Evolutionary conservation across 2,113 vertebrate genomes (phyloP), one percentile per base, ranked within the genome.

Genomic region (Apteryx mantelli): DNA sequence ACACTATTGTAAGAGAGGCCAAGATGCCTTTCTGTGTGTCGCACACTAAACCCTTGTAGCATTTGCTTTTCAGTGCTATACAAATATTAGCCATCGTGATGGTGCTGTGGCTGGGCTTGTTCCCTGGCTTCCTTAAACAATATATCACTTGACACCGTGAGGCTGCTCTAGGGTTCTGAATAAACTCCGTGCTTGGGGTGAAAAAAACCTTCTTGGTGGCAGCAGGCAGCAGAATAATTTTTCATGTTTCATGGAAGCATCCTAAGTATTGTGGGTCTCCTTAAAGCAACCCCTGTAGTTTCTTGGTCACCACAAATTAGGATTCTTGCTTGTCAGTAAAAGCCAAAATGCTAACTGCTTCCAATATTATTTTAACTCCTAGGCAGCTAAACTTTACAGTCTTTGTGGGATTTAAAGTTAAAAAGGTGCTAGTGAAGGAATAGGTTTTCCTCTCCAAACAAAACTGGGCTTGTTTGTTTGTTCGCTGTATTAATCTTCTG

Each of bases 381-480:
- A 61, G 69, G 17, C 60, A 76, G 8, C 68, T 85, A 4, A 86
- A 82, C 64, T 61, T 87, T 5, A 20, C 9, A 10, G 26, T 17
- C 38, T 95, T 44, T 52, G 32, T 56, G 71, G 42, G 85, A 70
- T 88, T 85, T 88, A 30, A 77, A 3, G 85, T 89, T 56, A 1
- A 58, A 93, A 95, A 77, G 93, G 69, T 86, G 75, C 71, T 48
- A 21, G 40, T 81, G 34, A 40, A 71, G 82, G 89, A 91, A 25
- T 6, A 42, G 53, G 4, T 12, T 93, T 95, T 89, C 76, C 79
- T 77, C 42, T 80, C 60, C 68, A 58, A n/a, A 40, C 53, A 16
- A 68, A 63, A 50, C 93, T 77, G 79, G 89, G 75, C 36, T 96
- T 60, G 69, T 88, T 93, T 91, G 87, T 76, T 94, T 95, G 34